phyloP scores from a whole-genome alignment of 2,888 invertebrate genomes.

The Morpho achilles region DNA sequence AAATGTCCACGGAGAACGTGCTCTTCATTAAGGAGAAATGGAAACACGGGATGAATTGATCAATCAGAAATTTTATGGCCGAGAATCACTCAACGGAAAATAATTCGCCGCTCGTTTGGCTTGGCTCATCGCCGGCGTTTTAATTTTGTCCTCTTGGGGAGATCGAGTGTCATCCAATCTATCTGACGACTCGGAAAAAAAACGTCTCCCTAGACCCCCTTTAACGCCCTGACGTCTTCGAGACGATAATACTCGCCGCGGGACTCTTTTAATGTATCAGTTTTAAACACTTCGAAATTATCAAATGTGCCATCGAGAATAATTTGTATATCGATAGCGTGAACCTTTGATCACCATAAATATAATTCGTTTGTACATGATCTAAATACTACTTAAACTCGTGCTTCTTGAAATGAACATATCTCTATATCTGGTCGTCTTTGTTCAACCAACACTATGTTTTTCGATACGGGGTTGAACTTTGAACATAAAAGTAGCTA shows the following conservation, averaged over 20 bases:
- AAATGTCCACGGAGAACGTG: conserved; percentile 63
- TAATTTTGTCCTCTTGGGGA: conserved; percentile 76
- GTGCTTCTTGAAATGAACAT: no score
- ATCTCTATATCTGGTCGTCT: no score
- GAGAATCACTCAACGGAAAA: conserved; percentile 78
- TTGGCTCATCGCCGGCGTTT: conserved; percentile 75
- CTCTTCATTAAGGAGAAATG: conserved; percentile 72
- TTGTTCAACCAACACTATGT: no score
- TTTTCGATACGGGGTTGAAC: no score
- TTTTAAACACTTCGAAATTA: conserved; percentile 17
- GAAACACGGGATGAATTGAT: conserved; percentile 77
- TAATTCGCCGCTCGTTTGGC: conserved; percentile 72
- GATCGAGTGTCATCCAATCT: conserved; percentile 79
- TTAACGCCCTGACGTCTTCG: conserved; percentile 39
- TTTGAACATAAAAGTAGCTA: no score
- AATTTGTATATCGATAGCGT: no score
- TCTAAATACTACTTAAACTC: no score
- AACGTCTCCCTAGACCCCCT: conserved; percentile 43
- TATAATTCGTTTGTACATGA: no score
- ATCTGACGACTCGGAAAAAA: conserved; percentile 67
- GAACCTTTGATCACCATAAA: no score
- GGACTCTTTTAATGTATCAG: conserved; percentile 41
- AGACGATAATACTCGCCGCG: conserved; percentile 58
- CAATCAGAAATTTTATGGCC: conserved; percentile 78
- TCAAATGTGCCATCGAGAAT: conserved; percentile 4